Percentiles rank a stretch among this genome's conserved stretches.
Evolutionary conservation across 2,113 vertebrate genomes (phyloP).

Genomic region (Tretioscincus oriximinensis): DNA sequence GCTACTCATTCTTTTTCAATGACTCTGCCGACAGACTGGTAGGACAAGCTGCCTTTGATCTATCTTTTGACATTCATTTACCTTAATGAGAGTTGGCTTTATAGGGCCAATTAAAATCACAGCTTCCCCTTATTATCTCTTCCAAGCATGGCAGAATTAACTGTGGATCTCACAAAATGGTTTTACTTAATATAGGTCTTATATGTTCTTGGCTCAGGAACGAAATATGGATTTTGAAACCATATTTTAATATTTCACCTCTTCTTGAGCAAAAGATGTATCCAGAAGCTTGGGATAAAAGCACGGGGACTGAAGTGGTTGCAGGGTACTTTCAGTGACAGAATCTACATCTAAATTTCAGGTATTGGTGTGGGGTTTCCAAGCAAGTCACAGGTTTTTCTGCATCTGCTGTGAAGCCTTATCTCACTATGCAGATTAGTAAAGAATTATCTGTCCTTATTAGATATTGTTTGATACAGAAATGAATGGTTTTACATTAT

Average conservation of each 20-base stretch:
- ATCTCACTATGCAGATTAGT: too few relatives aligned
- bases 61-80: constrained; percentile 49
- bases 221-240: constrained; percentile 30
- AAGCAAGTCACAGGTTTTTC: too few relatives aligned
- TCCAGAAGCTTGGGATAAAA: constrained; percentile 12
- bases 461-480: too few relatives aligned
- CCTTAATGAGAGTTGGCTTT: constrained; percentile 34
- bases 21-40: constrained; percentile 4
- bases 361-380: too few relatives aligned
- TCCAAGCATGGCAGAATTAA: constrained; percentile 5
- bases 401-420: too few relatives aligned
- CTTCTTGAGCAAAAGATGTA: constrained; percentile 24
- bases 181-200: constrained; percentile 31
- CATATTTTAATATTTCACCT: constrained; percentile 24
- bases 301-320: neutral
- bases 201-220: constrained; percentile 30
- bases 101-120: constrained; percentile 52
- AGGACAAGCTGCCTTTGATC: constrained; percentile 54
- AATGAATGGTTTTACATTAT: too few relatives aligned
- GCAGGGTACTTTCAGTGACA: neutral
- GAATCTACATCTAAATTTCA: too few relatives aligned
- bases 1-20: constrained; percentile 27
- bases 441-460: too few relatives aligned
- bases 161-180: constrained; percentile 26
- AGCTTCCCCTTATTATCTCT: constrained; percentile 45